Percentiles rank a stretch among this genome's conserved stretches.
Conservation (phyloP, 1,140 invertebrate genomes). For the Scaptodrosophila lebanonensis region DNA sequence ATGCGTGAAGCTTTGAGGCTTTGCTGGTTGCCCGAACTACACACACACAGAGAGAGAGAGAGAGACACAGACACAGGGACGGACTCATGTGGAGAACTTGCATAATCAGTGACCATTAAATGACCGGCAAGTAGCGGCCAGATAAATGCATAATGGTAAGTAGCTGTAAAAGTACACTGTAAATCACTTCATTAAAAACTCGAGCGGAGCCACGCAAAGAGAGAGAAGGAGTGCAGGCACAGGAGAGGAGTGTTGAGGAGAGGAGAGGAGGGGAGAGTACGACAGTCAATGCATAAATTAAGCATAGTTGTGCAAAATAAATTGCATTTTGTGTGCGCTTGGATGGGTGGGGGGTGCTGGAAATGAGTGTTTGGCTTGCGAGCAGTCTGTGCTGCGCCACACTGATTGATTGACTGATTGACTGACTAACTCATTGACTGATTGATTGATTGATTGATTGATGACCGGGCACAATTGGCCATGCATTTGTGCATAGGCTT, state of each 20-base stretch:
- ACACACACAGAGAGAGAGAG: conserved; percentile 1
- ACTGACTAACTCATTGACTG: conserved; percentile 11
- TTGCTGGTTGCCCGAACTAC: not conserved
- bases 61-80: not conserved
- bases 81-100: not conserved
- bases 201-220: too few species aligned
- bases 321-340: not conserved
- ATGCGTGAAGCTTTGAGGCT: not conserved
- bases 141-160: conserved; percentile 11
- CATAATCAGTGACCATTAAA: conserved; percentile 18
- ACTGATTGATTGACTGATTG: conserved; percentile 21
- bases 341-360: too few species aligned
- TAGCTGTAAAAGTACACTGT: conserved; percentile 21
- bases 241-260: too few species aligned
- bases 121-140: conserved; percentile 9
- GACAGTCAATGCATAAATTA: too few species aligned
- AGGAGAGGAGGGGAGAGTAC: too few species aligned
- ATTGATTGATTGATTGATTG: conserved; percentile 16
- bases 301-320: too few species aligned
- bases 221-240: too few species aligned
- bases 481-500: not conserved
- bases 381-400: not conserved
- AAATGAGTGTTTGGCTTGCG: too few species aligned
- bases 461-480: too few species aligned
- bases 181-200: conserved; percentile 23